phyloP scores from a whole-genome alignment of 2,888 invertebrate species.

The Perizoma affinitatum region DNA sequence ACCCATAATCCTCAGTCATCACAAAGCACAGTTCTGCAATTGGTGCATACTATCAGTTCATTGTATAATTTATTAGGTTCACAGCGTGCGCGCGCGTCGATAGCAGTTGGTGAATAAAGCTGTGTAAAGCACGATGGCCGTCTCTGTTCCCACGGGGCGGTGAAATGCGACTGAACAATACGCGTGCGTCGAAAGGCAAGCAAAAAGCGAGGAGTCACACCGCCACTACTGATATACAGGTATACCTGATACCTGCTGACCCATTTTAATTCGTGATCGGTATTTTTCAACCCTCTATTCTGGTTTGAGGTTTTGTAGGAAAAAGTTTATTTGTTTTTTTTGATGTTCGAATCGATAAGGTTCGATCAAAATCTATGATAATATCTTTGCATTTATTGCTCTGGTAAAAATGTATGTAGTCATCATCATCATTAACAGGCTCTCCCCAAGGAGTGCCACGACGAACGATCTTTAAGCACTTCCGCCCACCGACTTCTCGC shows the following conservation, averaged over 20 bases:
- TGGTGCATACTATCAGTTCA: conserved; percentile 34
- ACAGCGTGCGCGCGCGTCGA: conserved; percentile 63
- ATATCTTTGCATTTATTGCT: too few species aligned
- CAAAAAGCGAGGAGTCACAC: conserved; percentile 75
- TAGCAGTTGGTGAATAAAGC: conserved; percentile 58
- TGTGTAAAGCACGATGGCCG: conserved; percentile 68
- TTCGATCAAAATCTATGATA: too few species aligned
- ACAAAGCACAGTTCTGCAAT: conserved; percentile 39
- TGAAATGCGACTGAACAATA: conserved; percentile 78
- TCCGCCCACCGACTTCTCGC: too few species aligned
- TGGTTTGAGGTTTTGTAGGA: conserved; percentile 3
- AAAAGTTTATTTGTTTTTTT: conserved; percentile 1
- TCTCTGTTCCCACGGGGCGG: conserved; percentile 76
- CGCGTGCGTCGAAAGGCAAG: conserved; percentile 82
- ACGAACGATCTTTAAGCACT: too few species aligned
- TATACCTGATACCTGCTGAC: conserved; percentile 81
- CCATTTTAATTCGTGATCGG: conserved; percentile 64
- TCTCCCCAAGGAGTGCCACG: too few species aligned
- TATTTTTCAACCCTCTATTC: conserved; percentile 49
- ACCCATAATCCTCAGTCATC: conserved; percentile 60
- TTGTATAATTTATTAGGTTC: conserved; percentile 24
- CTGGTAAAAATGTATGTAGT: too few species aligned
- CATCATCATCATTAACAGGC: too few species aligned
- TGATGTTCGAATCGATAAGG: too few species aligned
- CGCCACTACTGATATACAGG: conserved; percentile 37